Conservation (phyloP, 2,113 vertebrate species). For the Caloenas nicobarica region DNA sequence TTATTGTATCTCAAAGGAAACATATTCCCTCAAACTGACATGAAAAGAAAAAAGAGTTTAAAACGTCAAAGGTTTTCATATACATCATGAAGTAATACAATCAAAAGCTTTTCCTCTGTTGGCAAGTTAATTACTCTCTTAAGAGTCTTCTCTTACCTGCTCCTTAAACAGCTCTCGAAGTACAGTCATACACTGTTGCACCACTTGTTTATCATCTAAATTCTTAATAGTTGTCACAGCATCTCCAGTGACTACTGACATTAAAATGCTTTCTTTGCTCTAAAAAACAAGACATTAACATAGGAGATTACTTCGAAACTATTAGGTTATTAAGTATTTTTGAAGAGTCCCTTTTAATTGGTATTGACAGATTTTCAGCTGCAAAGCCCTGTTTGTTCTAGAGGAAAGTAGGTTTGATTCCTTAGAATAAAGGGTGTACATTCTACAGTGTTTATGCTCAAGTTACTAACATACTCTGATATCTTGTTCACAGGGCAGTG, state of each 20-base stretch:
- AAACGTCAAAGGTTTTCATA: not conserved
- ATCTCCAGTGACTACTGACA: constrained; percentile 93
- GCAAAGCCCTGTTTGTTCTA: not conserved
- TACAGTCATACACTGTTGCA: constrained; percentile 86
- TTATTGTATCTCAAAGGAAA: not conserved
- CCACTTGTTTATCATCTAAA: constrained; percentile 88
- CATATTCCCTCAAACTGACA: not conserved
- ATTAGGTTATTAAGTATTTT: not conserved
- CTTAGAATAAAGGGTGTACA: not conserved
- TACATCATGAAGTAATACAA: not conserved
- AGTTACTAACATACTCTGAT: not conserved
- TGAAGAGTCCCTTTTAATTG: not conserved
- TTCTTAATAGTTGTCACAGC: constrained; percentile 81
- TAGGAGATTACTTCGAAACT: not conserved
- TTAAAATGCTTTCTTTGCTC: constrained; percentile 91
- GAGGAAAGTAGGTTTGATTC: not conserved
- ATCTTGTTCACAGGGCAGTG: not conserved
- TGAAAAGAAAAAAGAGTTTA: not conserved
- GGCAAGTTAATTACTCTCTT: not conserved
- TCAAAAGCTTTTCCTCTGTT: not conserved
- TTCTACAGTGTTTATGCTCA: not conserved
- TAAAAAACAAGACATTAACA: constrained; percentile 37
- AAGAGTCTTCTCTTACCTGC: constrained; percentile 79
- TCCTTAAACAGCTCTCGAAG: constrained; percentile 92
- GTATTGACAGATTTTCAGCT: not conserved